These are phyloP conservation scores for Petromus typicus DNA, from an alignment of 2,113 vertebrate species.

Conservation along the genomic window DNA sequence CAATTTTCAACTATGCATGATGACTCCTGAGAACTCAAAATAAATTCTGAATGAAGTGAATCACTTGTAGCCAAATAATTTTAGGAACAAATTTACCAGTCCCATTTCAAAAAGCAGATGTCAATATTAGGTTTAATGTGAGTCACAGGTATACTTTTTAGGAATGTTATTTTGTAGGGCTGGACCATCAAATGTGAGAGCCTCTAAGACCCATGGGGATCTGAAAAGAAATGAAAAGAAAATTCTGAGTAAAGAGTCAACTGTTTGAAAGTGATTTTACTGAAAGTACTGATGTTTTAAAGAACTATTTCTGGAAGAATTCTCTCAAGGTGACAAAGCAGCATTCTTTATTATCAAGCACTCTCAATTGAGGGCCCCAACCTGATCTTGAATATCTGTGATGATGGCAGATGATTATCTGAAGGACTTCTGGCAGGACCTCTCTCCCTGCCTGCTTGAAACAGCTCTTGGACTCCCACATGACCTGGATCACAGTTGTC, in stretches of 20 bases:
- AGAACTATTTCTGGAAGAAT: conserved; percentile 53
- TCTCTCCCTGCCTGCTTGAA: conserved; percentile 29
- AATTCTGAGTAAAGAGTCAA: background rate
- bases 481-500: conserved; percentile 33
- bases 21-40: conserved; percentile 34
- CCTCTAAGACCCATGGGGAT: background rate
- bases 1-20: conserved; percentile 7
- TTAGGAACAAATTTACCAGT: conserved; percentile 44
- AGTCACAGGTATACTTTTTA: background rate
- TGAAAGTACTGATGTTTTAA: conserved; percentile 1
- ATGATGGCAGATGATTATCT: conserved; percentile 38
- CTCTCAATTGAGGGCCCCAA: conserved; percentile 21
- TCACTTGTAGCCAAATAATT: conserved; percentile 48
- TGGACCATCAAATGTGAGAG: background rate
- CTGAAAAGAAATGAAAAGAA: background rate
- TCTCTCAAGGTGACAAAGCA: conserved; percentile 47
- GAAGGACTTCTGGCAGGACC: background rate
- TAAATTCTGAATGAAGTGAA: background rate
- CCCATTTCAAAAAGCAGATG: conserved; percentile 17
- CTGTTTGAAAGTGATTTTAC: conserved; percentile 46
- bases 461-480: background rate
- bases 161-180: background rate
- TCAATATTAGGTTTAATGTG: conserved; percentile 21
- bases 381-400: conserved; percentile 13
- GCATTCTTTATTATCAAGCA: conserved; percentile 37